phyloP scores from a whole-genome alignment of 1,140 invertebrate species.

The Cepaea nemoralis region DNA sequence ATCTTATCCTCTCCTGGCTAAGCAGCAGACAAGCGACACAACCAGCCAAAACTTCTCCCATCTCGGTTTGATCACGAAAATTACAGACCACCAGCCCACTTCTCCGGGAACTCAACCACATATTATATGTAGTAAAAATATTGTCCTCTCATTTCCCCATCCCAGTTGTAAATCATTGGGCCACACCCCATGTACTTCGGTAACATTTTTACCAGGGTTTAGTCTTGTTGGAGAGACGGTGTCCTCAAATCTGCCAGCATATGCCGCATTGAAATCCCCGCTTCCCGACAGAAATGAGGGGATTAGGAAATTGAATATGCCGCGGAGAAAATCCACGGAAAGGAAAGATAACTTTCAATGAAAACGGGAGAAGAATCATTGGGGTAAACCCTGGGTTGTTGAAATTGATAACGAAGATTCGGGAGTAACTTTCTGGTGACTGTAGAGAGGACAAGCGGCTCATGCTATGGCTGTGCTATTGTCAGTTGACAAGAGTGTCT shows the following conservation, averaged over 20 bases:
- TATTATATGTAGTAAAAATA: constrained; percentile 3
- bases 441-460: neutral
- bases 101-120: neutral
- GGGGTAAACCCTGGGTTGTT: neutral
- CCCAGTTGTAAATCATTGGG: neutral
- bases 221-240: neutral
- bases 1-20: neutral
- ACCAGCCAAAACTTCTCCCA: neutral
- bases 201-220: constrained; percentile 11
- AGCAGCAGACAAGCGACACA: neutral
- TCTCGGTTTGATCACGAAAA: neutral
- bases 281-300: neutral
- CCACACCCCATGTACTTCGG: neutral
- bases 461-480: neutral
- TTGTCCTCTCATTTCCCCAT: neutral
- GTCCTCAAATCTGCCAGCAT: constrained; percentile 2
- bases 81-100: neutral
- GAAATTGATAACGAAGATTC: neutral
- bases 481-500: neutral
- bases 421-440: neutral
- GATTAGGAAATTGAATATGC: constrained; percentile 1
- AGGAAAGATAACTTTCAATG: neutral
- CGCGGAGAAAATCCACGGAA: neutral
- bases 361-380: neutral
- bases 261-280: neutral